Base-by-base conservation (phyloP, 2,797 vertebrate species). In the Pachyuromys duprasi region DNA sequence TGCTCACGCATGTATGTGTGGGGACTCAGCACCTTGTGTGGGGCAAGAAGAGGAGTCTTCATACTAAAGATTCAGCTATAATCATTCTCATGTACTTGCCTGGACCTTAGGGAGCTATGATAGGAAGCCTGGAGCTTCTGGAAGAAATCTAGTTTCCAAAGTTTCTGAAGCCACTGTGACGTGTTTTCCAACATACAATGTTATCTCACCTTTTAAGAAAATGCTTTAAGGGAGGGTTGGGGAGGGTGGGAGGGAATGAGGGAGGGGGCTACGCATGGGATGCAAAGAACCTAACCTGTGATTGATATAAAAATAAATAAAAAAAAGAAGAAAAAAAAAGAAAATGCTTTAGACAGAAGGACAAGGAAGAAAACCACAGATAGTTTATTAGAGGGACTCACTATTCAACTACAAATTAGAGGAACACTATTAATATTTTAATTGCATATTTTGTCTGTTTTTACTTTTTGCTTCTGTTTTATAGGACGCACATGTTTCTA, bases 71-170 rank as follows among this genome's bases (percentile, higher is more conserved):
- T n/a, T 87, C 2, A 2, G 55, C n/a, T 60, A 36, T 31, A 4
- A 67, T 79, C 2, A 1, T 7, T 79, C 70, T 49, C 53, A 31
- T 8, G 31, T 13, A 83, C 33, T 81, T 89, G 76, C 60, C 79
- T 9, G 0, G 33, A 70, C 57, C 55, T 36, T 90, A 45, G 45
- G 53, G 82, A 92, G 53, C 62, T 60, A 79, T 74, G 55, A 31
- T 39, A 80, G 67, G 33, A 88, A 67, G 31, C 28, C 55, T 74
- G 20, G 89, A 96, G 93, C 53, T 87, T 89, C 57, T 15, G 80
- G 65, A 94, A 63, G 90, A 87, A 90, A 42, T 2, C 24, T 88
- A 31, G 36, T 17, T 49, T 36, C 15, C 67, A 49, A 57, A 17
- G 55, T 57, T 57, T 57, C 17, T 15, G 83, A 74, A 18, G 1